Base-by-base conservation (phyloP, 2,113 vertebrate genomes). In the Cryptotis parvus region DNA sequence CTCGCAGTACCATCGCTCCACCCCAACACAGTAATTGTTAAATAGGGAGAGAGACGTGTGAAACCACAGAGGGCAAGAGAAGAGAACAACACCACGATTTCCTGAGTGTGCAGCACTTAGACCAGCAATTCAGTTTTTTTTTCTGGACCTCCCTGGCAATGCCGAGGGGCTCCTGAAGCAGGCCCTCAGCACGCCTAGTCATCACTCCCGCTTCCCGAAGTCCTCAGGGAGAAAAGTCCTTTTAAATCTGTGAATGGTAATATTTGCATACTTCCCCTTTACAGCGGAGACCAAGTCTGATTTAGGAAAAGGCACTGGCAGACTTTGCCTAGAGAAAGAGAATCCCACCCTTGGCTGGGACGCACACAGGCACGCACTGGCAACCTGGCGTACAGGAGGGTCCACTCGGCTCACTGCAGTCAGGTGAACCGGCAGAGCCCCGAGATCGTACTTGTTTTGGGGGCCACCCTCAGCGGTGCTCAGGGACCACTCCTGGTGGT, bases 211-310 rank as follows among this genome's bases (percentile, higher is more conserved):
- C 16, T 20, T 58, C 24, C 66, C 79, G 24, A 49, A 16, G 88
- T 88, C 15, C 88, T 24, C 52, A 89, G 74, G 70, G n/a, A 52
- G 18, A 58, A 58, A 68, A 79, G 68, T 29, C 22, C 78, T 78
- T 69, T n/a, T 90, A 37, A 22, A 26, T 87, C n/a, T 75, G 8
- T 75, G 75, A 95, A 63, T 3, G 87, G 49, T 4, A 74, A 72
- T 9, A 22, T 84, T 87, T 85, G 88, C 61, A 79, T 83, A 92
- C 14, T 55, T 66, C 10, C 68, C 65, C 43, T 86, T 92, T 58
- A 88, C 6, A 77, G 80, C 1, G 45, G 26, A 92, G 63, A 41
- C 35, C 80, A 75, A 89, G 68, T 87, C 72, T 83, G 85, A 80
- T 86, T 91, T 84, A n/a, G n/a, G 52, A 58, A 93, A 77, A 89